Base-by-base conservation (phyloP, 2,113 vertebrate genomes). In the Aix galericulata region DNA sequence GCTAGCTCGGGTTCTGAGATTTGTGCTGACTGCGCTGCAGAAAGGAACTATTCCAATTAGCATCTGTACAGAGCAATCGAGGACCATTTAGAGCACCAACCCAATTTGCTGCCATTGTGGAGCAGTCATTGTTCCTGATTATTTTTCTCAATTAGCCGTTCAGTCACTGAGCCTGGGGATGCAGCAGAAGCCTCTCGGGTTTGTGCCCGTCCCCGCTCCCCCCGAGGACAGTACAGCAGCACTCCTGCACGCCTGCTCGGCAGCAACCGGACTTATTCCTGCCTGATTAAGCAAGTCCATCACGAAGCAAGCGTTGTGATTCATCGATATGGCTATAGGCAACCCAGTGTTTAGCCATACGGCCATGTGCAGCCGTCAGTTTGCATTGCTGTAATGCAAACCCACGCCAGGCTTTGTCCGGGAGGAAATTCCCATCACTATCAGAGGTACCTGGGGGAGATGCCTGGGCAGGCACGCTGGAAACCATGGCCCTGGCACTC, bases 41-140 rank as follows among this genome's bases (percentile, higher is more conserved):
- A 95, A 82, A 87, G 89, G 93, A 96, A 38, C 91, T 40, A 66
- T 73, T 84, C 69, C 95, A 92, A 92, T 96, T 95, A 96, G 81
- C 88, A 42, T 60, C 71, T 84, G 80, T 81, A 76, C 74, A 16
- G 66, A 85, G 48, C 95, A 91, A 96, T 94, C 78, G 92, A 96
- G 86, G 73, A 90, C 86, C 91, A 38, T 55, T 91, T 92, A 95
- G 74, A 91, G 36, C 29, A 92, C 56, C 93, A 93, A 84, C 88
- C 86, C 88, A 82, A 96, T 96, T 85, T 96, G 71, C 81, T 8
- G 2, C 94, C 88, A 93, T 94, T 97, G 92, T 96, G 1, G 7
- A 83, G 67, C 44, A 18, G 69, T n/a, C 48, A 8, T 96, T 87
- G 94, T 91, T 93, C 91, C 44, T 73, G 90, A 78, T 91, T 60